phyloP scores from a whole-genome alignment of 2,888 invertebrate genomes.

The Caenorhabditis becei region DNA sequence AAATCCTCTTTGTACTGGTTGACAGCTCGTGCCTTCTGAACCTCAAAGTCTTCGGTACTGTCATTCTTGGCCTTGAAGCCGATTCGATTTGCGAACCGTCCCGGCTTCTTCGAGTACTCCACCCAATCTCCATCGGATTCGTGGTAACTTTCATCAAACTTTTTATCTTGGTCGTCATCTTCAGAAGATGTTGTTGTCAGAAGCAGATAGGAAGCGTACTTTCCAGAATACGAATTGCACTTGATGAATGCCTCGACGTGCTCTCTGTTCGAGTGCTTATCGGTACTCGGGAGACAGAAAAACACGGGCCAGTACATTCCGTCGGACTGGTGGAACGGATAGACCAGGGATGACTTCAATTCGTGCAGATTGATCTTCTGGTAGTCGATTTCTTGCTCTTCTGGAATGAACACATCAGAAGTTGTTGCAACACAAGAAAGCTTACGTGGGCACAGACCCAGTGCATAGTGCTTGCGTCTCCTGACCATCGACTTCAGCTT shows the following conservation, averaged over 20 bases:
- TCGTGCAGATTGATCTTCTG: background rate
- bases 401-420: constrained; percentile 12
- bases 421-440: too few species aligned
- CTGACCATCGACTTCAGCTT: background rate
- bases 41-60: constrained; percentile 10
- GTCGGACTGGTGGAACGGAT: constrained; percentile 23
- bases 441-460: background rate
- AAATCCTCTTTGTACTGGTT: background rate
- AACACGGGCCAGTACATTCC: constrained; percentile 46
- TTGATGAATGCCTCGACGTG: constrained; percentile 18
- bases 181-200: constrained; percentile 3
- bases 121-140: constrained; percentile 32
- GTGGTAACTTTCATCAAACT: constrained; percentile 10
- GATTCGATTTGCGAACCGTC: constrained; percentile 29
- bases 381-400: constrained; percentile 11
- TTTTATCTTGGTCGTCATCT: constrained; percentile 12
- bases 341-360: background rate
- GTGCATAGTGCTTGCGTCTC: background rate
- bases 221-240: constrained; percentile 40
- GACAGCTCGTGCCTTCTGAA: constrained; percentile 14
- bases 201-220: constrained; percentile 15
- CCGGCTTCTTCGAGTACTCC: constrained; percentile 31
- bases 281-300: background rate
- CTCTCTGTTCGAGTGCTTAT: background rate
- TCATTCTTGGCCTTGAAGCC: constrained; percentile 19